A percentile compares a stretch with the other conserved stretches of the same genome.
phyloP scores from a whole-genome alignment of 2,888 invertebrate genomes.

The Tipula confusa region DNA sequence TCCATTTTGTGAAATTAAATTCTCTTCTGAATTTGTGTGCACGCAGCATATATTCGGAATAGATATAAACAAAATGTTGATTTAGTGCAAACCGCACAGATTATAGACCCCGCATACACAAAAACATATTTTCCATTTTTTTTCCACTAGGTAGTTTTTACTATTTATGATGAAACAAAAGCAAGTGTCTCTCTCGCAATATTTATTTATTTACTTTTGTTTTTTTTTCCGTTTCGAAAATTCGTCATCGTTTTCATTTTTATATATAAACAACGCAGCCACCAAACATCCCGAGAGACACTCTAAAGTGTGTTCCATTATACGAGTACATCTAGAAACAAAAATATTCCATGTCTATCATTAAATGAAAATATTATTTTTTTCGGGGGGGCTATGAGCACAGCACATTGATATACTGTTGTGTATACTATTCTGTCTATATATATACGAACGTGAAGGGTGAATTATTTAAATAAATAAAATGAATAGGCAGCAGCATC shows the following conservation, averaged over 20 bases:
- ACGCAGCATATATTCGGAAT: not conserved
- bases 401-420: not conserved
- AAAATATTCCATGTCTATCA: not conserved
- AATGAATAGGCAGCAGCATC: not conserved
- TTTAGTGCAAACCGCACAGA: not conserved
- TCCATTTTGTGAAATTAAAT: not conserved
- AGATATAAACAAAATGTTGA: not conserved
- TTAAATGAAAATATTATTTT: not conserved
- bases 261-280: not conserved
- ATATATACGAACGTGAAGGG: not conserved
- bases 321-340: not conserved
- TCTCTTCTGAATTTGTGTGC: not conserved
- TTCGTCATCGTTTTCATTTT: slow-evolving; percentile 20
- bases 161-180: not conserved
- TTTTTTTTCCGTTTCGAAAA: no score
- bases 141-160: not conserved
- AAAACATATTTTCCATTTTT: not conserved
- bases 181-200: not conserved
- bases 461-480: slow-evolving; percentile 20
- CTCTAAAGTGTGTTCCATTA: not conserved
- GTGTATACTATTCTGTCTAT: not conserved
- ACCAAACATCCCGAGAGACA: slow-evolving; percentile 4
- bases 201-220: not conserved
- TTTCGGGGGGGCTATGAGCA: not conserved
- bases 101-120: not conserved